These are phyloP conservation scores for Phyllopteryx taeniolatus DNA, from an alignment of 2,113 vertebrate species.

Conservation along the genomic window DNA sequence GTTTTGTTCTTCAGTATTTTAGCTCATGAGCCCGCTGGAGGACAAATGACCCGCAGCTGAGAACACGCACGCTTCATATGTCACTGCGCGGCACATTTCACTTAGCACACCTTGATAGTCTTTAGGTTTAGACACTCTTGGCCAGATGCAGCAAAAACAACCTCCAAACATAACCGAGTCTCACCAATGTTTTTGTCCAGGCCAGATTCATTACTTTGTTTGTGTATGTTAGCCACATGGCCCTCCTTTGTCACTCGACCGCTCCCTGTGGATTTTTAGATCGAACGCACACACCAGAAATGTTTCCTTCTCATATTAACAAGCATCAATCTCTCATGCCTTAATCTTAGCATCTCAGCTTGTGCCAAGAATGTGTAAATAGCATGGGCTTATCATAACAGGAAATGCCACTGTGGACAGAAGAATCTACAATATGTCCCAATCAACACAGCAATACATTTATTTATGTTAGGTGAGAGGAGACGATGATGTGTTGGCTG, in stretches of 20 bases:
- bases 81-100: not conserved
- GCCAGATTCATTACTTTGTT: not conserved
- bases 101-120: not conserved
- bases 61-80: too few relatives aligned
- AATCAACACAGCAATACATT: not conserved
- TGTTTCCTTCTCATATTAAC: not conserved
- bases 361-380: not conserved
- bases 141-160: not conserved
- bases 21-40: not conserved
- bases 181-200: not conserved
- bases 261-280: conserved; percentile 9
- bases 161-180: not conserved
- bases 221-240: not conserved
- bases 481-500: not conserved
- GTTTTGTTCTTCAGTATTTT: not conserved
- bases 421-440: not conserved
- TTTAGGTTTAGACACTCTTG: not conserved
- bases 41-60: not conserved
- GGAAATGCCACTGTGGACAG: not conserved
- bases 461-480: not conserved
- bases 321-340: not conserved
- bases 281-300: not conserved
- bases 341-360: not conserved
- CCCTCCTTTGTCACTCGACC: not conserved
- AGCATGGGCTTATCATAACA: not conserved